Conservation (phyloP, 2,113 vertebrate genomes). For the Colossoma macropomum region DNA sequence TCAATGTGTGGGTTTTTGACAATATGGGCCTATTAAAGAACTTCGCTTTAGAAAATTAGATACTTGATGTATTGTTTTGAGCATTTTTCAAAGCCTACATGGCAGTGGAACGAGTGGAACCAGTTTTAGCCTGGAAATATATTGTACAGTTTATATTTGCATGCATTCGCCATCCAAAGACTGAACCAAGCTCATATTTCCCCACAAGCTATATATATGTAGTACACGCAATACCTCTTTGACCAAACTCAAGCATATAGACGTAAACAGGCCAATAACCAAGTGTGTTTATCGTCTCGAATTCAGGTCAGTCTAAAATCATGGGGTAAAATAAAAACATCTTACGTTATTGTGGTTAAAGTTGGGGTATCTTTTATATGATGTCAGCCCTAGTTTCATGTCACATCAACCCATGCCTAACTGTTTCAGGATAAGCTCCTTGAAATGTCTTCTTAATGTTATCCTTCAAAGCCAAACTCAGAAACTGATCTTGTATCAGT, state of each 20-base stretch:
- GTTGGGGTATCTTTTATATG: not conserved
- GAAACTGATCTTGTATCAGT: slow-evolving; percentile 37
- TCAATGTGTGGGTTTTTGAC: not conserved
- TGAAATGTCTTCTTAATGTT: not conserved
- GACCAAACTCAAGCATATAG: not conserved
- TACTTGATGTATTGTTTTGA: too few relatives aligned
- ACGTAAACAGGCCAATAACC: not conserved
- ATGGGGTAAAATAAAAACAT: not conserved
- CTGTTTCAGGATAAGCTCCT: not conserved
- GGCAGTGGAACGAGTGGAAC: not conserved
- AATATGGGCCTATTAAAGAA: not conserved
- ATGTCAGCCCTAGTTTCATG: not conserved
- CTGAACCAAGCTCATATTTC: not conserved
- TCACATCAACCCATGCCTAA: not conserved
- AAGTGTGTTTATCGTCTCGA: not conserved
- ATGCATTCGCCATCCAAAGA: not conserved
- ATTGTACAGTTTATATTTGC: not conserved
- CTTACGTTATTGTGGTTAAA: slow-evolving; percentile 11
- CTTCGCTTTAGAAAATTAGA: not conserved
- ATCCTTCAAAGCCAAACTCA: slow-evolving; percentile 2
- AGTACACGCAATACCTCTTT: not conserved
- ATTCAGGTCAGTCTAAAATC: slow-evolving; percentile 1
- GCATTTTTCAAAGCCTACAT: not conserved
- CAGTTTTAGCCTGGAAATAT: not conserved
- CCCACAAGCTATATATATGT: slow-evolving; percentile 7